Evolutionary conservation across 1,140 invertebrate species (phyloP).

Genomic region (Lethrus apterus): DNA sequence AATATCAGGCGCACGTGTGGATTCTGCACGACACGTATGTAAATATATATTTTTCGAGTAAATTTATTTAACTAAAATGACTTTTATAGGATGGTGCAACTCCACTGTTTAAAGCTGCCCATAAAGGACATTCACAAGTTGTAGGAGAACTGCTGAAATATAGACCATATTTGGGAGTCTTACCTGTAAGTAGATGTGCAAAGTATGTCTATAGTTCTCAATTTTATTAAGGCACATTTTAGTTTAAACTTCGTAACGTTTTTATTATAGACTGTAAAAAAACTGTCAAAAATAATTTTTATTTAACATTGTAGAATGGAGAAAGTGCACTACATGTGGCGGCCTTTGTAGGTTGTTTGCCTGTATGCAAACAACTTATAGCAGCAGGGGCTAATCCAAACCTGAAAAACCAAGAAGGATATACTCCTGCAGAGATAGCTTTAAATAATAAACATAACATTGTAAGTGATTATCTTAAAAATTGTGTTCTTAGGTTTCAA

Average conservation of each 20-base stretch:
- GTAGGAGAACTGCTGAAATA: slow-evolving; percentile 76
- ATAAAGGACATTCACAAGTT: slow-evolving; percentile 86
- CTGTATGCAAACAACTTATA: slow-evolving; percentile 69
- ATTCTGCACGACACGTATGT: slow-evolving; percentile 70
- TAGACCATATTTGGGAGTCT: slow-evolving; percentile 67
- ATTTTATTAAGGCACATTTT: no score
- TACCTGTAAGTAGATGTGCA: slow-evolving; percentile 68
- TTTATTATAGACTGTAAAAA: not conserved
- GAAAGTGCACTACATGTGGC: slow-evolving; percentile 85
- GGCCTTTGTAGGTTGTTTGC: slow-evolving; percentile 77
- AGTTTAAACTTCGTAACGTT: no score
- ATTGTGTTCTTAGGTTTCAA: slow-evolving; percentile 17
- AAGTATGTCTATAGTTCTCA: no score
- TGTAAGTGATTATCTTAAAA: slow-evolving; percentile 51
- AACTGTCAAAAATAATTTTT: slow-evolving; percentile 1
- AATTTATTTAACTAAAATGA: slow-evolving; percentile 18
- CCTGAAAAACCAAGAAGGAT: slow-evolving; percentile 61
- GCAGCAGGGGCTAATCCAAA: slow-evolving; percentile 61
- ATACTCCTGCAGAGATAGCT: slow-evolving; percentile 59
- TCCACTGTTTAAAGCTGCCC: slow-evolving; percentile 84
- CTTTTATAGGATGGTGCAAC: slow-evolving; percentile 79
- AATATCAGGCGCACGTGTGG: slow-evolving; percentile 68
- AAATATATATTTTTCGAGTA: slow-evolving; percentile 1
- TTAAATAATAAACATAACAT: slow-evolving; percentile 48
- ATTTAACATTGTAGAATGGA: slow-evolving; percentile 71